A percentile compares a stretch with the other conserved stretches of the same genome.
phyloP scores from a whole-genome alignment of 2,888 invertebrate species.

The Noctua comes region DNA sequence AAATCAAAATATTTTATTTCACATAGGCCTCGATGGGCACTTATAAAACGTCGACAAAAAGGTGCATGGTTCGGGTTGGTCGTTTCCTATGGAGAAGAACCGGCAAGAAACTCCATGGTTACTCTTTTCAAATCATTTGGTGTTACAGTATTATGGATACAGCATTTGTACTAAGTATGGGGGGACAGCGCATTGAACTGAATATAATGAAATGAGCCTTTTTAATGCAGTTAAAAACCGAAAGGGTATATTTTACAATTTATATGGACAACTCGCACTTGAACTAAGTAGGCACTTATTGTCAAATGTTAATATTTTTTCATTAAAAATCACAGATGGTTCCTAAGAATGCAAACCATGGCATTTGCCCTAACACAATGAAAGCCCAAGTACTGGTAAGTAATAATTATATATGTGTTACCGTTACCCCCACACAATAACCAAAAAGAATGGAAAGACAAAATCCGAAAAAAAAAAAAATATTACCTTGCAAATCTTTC shows the following conservation, averaged over 20 bases:
- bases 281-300: not conserved
- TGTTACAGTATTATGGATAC: too few relatives aligned
- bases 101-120: too few relatives aligned
- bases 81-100: too few relatives aligned
- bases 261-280: not conserved
- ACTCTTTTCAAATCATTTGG: too few relatives aligned
- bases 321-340: not conserved
- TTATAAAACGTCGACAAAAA: too few relatives aligned
- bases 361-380: not conserved
- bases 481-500: conserved; percentile 97
- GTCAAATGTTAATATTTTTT: not conserved
- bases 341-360: not conserved
- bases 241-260: not conserved
- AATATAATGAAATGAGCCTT: not conserved
- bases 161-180: too few relatives aligned
- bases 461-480: conserved; percentile 1
- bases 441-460: not conserved
- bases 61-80: too few relatives aligned
- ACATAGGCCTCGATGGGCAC: too few relatives aligned
- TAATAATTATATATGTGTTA: not conserved
- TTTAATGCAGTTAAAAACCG: not conserved
- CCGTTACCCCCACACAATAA: not conserved
- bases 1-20: too few relatives aligned
- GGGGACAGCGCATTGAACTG: too few relatives aligned
- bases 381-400: not conserved